A percentile compares a stretch with the other conserved stretches of the same genome.
These are phyloP conservation scores for Cephus spinipes DNA, from an alignment of 2,888 invertebrate genomes.

Conservation along the genomic window DNA sequence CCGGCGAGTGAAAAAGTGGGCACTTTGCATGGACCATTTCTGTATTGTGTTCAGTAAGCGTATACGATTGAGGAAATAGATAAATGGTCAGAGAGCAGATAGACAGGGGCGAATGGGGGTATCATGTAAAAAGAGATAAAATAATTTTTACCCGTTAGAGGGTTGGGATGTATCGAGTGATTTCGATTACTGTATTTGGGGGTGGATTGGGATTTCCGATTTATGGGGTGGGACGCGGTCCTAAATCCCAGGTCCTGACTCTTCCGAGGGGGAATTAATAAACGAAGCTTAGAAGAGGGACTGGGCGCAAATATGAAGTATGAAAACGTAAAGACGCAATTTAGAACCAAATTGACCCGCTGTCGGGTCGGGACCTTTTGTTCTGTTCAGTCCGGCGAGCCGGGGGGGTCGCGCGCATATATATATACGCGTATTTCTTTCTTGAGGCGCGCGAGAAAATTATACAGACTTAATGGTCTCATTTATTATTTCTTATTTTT, in stretches of 20 bases:
- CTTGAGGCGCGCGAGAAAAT: conserved; percentile 38
- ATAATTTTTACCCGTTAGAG: neutral
- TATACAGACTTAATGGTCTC: conserved; percentile 60
- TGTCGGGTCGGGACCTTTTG: conserved; percentile 2
- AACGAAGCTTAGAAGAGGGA: conserved; percentile 18
- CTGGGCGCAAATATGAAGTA: conserved; percentile 15
- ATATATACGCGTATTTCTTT: neutral
- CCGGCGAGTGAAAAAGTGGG: neutral
- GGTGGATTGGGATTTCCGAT: neutral
- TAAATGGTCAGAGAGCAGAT: neutral
- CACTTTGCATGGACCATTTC: neutral
- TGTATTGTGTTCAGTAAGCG: neutral
- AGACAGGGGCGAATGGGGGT: neutral
- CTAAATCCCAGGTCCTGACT: neutral
- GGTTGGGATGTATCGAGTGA: neutral
- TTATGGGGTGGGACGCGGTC: neutral
- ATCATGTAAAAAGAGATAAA: neutral
- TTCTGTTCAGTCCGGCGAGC: conserved; percentile 9
- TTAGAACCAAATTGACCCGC: conserved; percentile 15
- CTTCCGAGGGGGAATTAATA: conserved; percentile 16
- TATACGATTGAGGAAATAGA: neutral
- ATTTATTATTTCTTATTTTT: conserved; percentile 62
- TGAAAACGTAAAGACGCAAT: conserved; percentile 23
- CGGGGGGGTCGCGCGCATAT: neutral
- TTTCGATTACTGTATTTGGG: neutral